Percentiles rank a stretch among this genome's conserved stretches.
Conservation (phyloP, 2,797 vertebrate genomes). For the Carduelis carduelis region DNA sequence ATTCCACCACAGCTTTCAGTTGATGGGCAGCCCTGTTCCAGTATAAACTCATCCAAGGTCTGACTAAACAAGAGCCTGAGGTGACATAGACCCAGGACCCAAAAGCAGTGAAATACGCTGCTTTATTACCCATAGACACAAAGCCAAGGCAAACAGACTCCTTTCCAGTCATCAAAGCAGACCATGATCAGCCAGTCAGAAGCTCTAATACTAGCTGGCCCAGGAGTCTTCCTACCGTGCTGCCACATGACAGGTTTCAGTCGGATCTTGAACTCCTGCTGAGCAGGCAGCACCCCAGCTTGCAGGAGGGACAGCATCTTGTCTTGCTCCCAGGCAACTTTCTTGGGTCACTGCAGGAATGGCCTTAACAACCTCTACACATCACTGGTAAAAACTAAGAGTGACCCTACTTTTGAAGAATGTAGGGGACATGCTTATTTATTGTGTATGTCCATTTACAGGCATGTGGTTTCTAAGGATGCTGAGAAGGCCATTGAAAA, state of each 20-base stretch:
- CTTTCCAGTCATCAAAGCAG: slow-evolving; percentile 29
- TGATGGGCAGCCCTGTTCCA: not conserved
- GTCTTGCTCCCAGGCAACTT: not conserved
- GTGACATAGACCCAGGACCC: not conserved
- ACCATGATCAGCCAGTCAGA: not conserved
- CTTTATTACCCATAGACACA: slow-evolving; percentile 19
- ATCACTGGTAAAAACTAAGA: not conserved
- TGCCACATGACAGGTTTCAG: not conserved
- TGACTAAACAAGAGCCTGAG: slow-evolving; percentile 37
- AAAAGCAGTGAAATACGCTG: not conserved
- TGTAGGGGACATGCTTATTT: not conserved
- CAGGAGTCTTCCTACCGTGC: not conserved
- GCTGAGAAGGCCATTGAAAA: not conserved
- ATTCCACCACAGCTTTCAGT: not conserved
- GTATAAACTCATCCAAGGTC: slow-evolving; percentile 16
- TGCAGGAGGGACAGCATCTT: not conserved
- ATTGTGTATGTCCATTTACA: not conserved
- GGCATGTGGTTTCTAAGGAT: not conserved
- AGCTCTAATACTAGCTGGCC: not conserved
- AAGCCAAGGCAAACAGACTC: slow-evolving; percentile 40
- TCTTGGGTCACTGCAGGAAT: not conserved
- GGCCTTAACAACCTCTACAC: not conserved
- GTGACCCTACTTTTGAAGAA: not conserved
- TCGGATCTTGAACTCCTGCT: slow-evolving; percentile 6
- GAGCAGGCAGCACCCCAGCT: not conserved